phyloP scores from a whole-genome alignment of 2,797 vertebrate species.

The Setipinna tenuifilis region DNA sequence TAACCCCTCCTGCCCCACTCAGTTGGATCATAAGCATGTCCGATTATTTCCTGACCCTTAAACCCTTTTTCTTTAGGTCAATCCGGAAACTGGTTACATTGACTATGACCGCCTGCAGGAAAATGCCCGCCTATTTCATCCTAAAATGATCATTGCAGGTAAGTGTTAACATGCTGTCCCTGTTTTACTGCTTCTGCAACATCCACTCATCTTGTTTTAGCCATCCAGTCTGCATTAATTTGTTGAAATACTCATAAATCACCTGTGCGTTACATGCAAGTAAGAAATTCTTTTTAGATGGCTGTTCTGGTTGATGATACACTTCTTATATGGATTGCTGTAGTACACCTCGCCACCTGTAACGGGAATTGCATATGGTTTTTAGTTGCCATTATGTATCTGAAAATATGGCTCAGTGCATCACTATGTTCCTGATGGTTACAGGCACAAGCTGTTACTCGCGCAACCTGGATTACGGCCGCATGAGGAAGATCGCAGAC shows the following conservation, averaged over 20 bases:
- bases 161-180: background rate
- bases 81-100: constrained; percentile 89
- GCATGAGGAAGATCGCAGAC: constrained; percentile 84
- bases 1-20: background rate
- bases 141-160: constrained; percentile 94
- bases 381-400: background rate
- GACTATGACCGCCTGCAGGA: constrained; percentile 90
- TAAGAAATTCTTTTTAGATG: background rate
- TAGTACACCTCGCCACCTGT: too few relatives aligned
- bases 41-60: background rate
- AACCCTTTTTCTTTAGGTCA: constrained; percentile 74
- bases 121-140: constrained; percentile 91
- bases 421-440: background rate
- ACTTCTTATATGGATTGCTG: too few relatives aligned
- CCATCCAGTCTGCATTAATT: background rate
- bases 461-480: constrained; percentile 89
- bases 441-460: constrained; percentile 95
- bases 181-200: background rate
- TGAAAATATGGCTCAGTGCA: background rate
- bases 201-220: background rate
- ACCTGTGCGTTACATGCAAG: background rate
- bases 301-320: background rate
- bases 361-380: background rate
- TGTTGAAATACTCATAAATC: too few relatives aligned
- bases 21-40: background rate